Evolutionary conservation across 2,113 vertebrate species (phyloP).

Genomic region (Fulica atra): DNA sequence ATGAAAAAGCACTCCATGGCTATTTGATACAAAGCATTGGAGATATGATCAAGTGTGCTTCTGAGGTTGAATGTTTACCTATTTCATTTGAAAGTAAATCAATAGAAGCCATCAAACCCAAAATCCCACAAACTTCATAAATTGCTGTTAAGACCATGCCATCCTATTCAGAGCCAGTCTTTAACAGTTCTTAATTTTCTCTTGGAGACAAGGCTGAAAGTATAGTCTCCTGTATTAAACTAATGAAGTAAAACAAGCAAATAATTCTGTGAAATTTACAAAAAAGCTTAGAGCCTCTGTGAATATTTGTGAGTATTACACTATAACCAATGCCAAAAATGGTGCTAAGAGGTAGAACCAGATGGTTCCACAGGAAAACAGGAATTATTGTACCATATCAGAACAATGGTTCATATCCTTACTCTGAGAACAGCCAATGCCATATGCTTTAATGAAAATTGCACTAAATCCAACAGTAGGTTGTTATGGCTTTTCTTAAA

Average conservation of each 20-base stretch:
- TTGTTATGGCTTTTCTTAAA: neutral
- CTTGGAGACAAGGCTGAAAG: neutral
- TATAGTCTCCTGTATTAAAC: neutral
- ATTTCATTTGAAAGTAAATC: neutral
- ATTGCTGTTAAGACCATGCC: neutral
- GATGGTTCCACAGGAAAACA: slow-evolving; percentile 3
- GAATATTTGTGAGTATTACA: neutral
- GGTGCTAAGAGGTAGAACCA: slow-evolving; percentile 6
- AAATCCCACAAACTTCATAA: neutral
- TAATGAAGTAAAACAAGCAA: neutral
- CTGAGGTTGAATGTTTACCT: neutral
- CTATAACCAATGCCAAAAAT: neutral
- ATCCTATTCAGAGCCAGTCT: neutral
- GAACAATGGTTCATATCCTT: slow-evolving; percentile 13
- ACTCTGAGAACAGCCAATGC: neutral
- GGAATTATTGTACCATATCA: neutral
- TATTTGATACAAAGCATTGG: neutral
- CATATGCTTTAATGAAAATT: slow-evolving; percentile 25
- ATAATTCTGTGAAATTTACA: neutral
- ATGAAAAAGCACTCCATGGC: neutral
- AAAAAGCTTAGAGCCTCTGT: neutral
- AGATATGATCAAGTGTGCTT: neutral
- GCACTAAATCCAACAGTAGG: slow-evolving; percentile 16
- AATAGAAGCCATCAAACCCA: neutral
- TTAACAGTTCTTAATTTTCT: neutral